Conservation (phyloP, 2,888 invertebrate genomes). For the Quadroppia sp. region DNA sequence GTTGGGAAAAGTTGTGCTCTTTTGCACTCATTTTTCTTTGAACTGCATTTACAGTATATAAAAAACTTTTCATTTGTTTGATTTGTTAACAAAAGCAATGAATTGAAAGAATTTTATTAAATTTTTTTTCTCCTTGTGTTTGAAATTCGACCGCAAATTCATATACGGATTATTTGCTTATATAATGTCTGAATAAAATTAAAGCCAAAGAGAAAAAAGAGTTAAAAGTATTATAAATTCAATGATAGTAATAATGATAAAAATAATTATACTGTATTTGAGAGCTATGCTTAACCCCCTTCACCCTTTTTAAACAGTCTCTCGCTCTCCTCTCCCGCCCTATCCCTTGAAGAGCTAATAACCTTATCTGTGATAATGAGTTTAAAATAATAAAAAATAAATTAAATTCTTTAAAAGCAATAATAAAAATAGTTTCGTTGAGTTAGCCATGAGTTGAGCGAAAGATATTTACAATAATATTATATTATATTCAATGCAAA, state of each 20-base stretch:
- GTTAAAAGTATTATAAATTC: neutral
- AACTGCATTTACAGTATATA: too few species aligned
- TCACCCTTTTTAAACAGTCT: neutral
- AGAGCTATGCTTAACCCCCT: neutral
- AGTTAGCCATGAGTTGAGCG: too few species aligned
- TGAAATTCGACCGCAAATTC: too few species aligned
- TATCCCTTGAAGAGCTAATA: neutral
- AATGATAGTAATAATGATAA: neutral
- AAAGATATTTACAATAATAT: neutral
- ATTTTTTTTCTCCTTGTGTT: too few species aligned
- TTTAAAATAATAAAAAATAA: neutral
- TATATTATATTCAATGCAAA: neutral
- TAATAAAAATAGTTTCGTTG: too few species aligned
- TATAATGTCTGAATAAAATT: neutral
- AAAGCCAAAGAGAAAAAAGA: neutral
- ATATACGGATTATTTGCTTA: neutral
- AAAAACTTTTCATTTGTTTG: too few species aligned
- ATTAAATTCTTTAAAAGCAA: too few species aligned
- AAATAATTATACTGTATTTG: neutral
- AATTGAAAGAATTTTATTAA: too few species aligned
- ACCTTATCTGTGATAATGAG: neutral
- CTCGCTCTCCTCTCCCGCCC: neutral
- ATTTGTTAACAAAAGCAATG: too few species aligned
- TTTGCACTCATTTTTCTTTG: too few species aligned
- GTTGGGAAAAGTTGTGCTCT: too few species aligned